Conservation (phyloP, 2,113 vertebrate species). For the Rostratula benghalensis region DNA sequence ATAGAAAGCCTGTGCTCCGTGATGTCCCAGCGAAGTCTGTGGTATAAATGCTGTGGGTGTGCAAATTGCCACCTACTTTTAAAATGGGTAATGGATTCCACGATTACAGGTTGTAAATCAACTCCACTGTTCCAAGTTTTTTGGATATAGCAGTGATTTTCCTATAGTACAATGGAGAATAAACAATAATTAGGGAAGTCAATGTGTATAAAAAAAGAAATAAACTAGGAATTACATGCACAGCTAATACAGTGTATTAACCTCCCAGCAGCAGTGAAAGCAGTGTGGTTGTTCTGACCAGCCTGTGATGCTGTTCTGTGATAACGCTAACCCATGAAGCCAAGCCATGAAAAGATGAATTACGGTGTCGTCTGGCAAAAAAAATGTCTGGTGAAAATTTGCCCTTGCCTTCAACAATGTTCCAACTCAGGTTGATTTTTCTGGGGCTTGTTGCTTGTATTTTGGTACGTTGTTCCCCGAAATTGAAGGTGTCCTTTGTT, state of each 20-base stretch:
- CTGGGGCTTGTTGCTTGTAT: background rate
- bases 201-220: background rate
- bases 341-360: background rate
- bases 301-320: background rate
- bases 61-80: background rate
- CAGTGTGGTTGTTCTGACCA: background rate
- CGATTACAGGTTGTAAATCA: background rate
- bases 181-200: background rate
- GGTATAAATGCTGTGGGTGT: background rate
- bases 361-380: constrained; percentile 3
- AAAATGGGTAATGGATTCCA: background rate
- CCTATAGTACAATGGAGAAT: background rate
- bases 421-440: background rate
- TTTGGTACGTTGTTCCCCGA: background rate
- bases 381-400: constrained; percentile 17
- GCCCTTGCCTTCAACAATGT: background rate
- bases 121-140: rapidly evolving
- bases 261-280: background rate
- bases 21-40: background rate
- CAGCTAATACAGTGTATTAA: background rate
- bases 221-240: background rate
- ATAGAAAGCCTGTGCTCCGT: background rate
- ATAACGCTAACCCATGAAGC: constrained; percentile 16
- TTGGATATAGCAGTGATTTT: rapidly evolving
- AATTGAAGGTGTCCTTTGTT: background rate